Conservation (phyloP, 2,113 vertebrate species). For the Anthoscopus minutus region DNA sequence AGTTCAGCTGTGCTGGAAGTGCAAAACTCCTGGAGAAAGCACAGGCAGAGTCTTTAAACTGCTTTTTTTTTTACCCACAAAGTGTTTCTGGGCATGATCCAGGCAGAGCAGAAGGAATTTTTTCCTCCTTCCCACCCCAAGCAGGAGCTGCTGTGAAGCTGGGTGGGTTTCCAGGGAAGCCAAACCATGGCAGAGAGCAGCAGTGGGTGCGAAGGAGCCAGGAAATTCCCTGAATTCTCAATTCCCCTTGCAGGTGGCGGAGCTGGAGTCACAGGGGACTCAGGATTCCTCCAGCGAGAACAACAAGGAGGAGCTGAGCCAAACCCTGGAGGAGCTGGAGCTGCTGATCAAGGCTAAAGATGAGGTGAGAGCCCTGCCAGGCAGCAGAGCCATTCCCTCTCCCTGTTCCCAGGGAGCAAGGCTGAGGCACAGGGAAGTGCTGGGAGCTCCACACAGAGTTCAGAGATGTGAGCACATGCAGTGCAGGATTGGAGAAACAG, state of each 20-base stretch:
- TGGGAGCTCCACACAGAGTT: too few relatives aligned
- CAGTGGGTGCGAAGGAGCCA: not conserved
- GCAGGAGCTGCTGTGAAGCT: not conserved
- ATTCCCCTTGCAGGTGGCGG: conserved; percentile 78
- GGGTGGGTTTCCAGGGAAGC: not conserved
- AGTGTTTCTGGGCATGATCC: rapidly evolving
- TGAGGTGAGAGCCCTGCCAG: conserved; percentile 74
- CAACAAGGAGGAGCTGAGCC: conserved; percentile 82
- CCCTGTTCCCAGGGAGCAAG: too few relatives aligned
- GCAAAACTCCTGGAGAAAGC: not conserved
- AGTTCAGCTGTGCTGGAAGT: not conserved
- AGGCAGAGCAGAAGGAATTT: not conserved
- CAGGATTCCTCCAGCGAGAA: conserved; percentile 67
- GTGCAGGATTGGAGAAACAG: not conserved
- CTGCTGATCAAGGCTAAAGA: conserved; percentile 88
- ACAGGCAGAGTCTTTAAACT: not conserved
- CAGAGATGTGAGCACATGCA: too few relatives aligned
- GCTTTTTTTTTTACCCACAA: rapidly evolving
- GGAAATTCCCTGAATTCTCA: too few relatives aligned
- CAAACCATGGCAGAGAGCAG: rapidly evolving
- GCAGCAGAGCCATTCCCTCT: too few relatives aligned
- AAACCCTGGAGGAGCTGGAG: conserved; percentile 86
- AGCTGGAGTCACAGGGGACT: conserved; percentile 81
- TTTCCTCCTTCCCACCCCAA: not conserved
- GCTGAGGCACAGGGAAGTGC: too few relatives aligned